Evolutionary conservation across 2,888 invertebrate genomes (phyloP).

Genomic region (Pegoplata infirma): DNA sequence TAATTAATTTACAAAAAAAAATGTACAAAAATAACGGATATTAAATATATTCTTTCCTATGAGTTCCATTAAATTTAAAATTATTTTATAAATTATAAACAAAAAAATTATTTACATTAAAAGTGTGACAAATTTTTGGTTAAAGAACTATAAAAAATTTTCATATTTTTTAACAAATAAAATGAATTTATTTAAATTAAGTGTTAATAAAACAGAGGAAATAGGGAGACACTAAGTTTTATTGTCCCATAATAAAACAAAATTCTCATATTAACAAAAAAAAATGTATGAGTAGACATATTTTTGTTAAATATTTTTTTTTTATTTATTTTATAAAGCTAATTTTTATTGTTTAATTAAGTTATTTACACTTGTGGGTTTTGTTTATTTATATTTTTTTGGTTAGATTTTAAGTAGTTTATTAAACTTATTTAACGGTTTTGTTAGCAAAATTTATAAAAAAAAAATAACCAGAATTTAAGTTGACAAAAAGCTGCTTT

Average conservation of each 20-base stretch:
- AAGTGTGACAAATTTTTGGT: constrained; percentile 45
- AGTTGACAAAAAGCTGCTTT: background rate
- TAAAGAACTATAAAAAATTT: background rate
- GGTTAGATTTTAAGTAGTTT: background rate
- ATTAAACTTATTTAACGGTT: constrained; percentile 5
- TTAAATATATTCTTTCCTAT: constrained; percentile 43
- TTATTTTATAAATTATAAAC: constrained; percentile 10
- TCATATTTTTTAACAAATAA: background rate
- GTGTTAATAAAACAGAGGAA: constrained; percentile 5
- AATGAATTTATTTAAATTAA: constrained; percentile 9
- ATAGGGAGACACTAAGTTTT: background rate
- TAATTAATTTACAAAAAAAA: constrained; percentile 68
- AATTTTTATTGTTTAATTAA: background rate
- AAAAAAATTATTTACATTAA: background rate
- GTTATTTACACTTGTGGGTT: background rate
- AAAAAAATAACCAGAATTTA: background rate
- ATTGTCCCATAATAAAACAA: background rate
- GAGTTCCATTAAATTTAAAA: background rate
- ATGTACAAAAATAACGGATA: constrained; percentile 54
- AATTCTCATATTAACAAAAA: background rate
- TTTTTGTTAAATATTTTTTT: background rate
- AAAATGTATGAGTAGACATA: background rate
- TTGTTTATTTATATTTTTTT: background rate
- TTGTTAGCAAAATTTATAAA: background rate
- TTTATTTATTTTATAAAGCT: background rate